Base-by-base conservation (phyloP, 2,797 vertebrate species). In the Buphagus erythrorhynchus region DNA sequence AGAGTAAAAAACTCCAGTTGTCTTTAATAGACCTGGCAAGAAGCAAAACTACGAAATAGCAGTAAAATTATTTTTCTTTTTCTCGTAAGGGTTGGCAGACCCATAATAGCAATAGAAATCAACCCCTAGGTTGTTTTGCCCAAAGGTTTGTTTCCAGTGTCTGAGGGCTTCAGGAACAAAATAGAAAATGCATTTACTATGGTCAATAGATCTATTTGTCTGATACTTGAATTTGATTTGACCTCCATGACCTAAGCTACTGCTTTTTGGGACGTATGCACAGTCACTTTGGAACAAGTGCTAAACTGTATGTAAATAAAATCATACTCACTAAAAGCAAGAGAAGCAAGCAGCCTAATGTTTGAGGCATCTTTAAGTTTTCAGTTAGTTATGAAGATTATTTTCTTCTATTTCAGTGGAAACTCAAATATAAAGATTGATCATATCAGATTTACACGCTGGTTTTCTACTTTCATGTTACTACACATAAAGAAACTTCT, bases 211-310 rank as follows among this genome's bases (percentile, higher is more conserved):
- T 76, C 5, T 66, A 1, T 71, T 54, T 81, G 9, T 78, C 45
- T 49, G 29, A 80, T 91, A 42, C 10, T 91, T 86, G 15, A 42
- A 52, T 90, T 91, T 76, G 43, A 16, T 69, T 76, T 82, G 55
- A 48, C n/a, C 22, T 79, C 79, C 11, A 9, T 75, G 42, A 61
- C 26, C 16, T 71, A 16, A 81, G 29, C 7, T 68, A 22, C n/a
- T 61, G 28, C 25, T 68, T 83, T 83, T 90, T 26, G 24, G 22
- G 13, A 5, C 0, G 0, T 84, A 13, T 0, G 0, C 42, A 12
- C 4, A 65, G 42, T 81, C 11, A 62, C 54, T 84, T 71, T 42
- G n/a, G 38, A 77, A 36, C 7, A 55, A 76, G 17, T 2, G 2
- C 16, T 81, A 61, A 91, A 43, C 9, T 2, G 1, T 15, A 6